Conservation (phyloP, 2,888 invertebrate species). For the Octonoba sinensis region DNA sequence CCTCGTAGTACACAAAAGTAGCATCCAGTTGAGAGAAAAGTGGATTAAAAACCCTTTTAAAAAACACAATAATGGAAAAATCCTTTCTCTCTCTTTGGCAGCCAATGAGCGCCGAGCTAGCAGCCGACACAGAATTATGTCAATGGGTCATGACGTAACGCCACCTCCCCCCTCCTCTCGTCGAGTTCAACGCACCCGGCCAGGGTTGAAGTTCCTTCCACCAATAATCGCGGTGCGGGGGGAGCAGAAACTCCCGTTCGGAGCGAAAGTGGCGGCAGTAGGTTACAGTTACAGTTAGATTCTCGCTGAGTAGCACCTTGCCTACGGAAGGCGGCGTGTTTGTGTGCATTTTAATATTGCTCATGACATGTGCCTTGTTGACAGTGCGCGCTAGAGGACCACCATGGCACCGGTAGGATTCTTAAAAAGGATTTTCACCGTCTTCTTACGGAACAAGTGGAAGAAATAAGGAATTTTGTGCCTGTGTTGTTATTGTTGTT, state of each 20-base stretch:
- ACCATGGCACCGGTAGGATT: slow-evolving; percentile 33
- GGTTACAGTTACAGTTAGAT: slow-evolving; percentile 51
- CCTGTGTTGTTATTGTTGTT: slow-evolving; percentile 20
- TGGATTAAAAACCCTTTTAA: too few relatives aligned
- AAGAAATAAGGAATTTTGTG: slow-evolving; percentile 2
- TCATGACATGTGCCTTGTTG: neutral
- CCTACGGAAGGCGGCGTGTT: neutral
- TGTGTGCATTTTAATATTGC: slow-evolving; percentile 29
- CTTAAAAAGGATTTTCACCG: slow-evolving; percentile 26
- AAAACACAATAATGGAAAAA: neutral
- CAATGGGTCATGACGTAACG: slow-evolving; percentile 63
- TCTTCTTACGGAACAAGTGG: slow-evolving; percentile 17
- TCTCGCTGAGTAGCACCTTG: slow-evolving; percentile 18
- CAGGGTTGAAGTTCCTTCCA: slow-evolving; percentile 47
- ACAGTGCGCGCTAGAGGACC: neutral
- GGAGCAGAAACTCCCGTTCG: slow-evolving; percentile 21
- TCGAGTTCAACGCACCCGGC: slow-evolving; percentile 50
- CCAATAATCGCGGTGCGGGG: slow-evolving; percentile 30
- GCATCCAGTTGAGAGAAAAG: too few relatives aligned
- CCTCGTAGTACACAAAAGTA: too few relatives aligned
- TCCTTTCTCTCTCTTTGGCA: slow-evolving; percentile 15
- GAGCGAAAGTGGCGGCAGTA: slow-evolving; percentile 14
- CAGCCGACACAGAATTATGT: slow-evolving; percentile 51
- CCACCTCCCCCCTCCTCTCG: slow-evolving; percentile 1
- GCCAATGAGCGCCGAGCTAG: too few relatives aligned